phyloP scores from a whole-genome alignment of 2,797 vertebrate species.

The Enteromius radiatus region DNA sequence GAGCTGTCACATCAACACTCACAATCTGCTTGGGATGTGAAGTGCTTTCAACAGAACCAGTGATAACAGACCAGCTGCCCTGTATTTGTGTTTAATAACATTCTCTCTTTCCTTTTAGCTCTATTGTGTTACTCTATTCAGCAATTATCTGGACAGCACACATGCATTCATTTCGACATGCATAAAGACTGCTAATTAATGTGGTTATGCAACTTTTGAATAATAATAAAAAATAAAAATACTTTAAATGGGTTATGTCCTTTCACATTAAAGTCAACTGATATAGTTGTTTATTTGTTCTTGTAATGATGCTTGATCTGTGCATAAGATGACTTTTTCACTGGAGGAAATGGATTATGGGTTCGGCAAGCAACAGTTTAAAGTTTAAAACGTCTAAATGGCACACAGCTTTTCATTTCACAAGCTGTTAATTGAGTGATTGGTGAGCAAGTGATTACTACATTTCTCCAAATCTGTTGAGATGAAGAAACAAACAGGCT shows the following conservation, averaged over 20 bases:
- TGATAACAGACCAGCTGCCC: slow-evolving; percentile 14
- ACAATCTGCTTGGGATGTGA: slow-evolving; percentile 25
- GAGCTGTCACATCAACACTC: slow-evolving; percentile 27
- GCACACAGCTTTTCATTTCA: neutral
- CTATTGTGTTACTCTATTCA: neutral
- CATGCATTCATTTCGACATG: neutral
- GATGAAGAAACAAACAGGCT: neutral
- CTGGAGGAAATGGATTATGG: neutral
- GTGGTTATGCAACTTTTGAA: neutral
- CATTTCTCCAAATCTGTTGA: neutral
- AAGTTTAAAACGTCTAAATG: neutral
- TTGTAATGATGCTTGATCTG: neutral
- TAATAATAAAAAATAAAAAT: neutral
- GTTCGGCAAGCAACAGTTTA: neutral
- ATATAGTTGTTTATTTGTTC: neutral
- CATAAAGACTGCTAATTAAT: neutral
- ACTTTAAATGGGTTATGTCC: neutral
- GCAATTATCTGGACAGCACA: neutral
- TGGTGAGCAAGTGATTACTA: neutral
- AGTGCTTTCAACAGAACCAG: slow-evolving; percentile 22
- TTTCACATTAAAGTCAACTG: neutral
- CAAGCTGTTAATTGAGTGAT: neutral
- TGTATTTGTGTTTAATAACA: slow-evolving; percentile 23
- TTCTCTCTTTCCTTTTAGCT: neutral
- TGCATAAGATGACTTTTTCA: neutral